Conservation (phyloP, 2,113 vertebrate genomes). For the Scatophagus argus region DNA sequence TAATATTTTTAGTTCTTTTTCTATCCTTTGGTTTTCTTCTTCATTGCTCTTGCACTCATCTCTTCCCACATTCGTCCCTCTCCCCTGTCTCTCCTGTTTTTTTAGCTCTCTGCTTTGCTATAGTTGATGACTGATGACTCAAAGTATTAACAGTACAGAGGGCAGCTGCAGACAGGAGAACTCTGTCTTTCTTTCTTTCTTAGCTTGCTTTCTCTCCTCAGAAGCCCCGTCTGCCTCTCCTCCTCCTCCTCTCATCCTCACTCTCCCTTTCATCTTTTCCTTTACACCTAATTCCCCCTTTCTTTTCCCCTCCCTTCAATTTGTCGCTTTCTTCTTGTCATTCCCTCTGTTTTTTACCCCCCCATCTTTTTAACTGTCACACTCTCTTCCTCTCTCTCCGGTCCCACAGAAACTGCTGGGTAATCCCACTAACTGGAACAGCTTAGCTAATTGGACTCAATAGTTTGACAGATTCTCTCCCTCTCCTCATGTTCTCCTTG, state of each 20-base stretch:
- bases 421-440: constrained; percentile 72
- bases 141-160: constrained; percentile 45
- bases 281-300: constrained; percentile 5
- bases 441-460: constrained; percentile 62
- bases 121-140: constrained; percentile 68
- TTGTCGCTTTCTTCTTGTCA: constrained; percentile 28
- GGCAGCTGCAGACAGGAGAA: constrained; percentile 39
- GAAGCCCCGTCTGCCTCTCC: constrained; percentile 28
- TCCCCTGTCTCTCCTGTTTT: constrained; percentile 42
- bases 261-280: constrained; percentile 24
- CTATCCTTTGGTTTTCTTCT: constrained; percentile 2
- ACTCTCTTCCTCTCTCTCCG: constrained; percentile 13
- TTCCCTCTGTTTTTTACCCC: constrained; percentile 12
- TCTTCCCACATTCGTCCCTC: not conserved
- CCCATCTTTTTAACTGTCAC: constrained; percentile 25
- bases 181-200: constrained; percentile 14
- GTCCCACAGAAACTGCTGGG: constrained; percentile 34
- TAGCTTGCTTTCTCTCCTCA: constrained; percentile 45
- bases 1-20: not conserved
- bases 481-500: constrained; percentile 31
- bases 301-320: not conserved
- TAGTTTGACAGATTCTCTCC: constrained; percentile 58
- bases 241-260: not conserved
- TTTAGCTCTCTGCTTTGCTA: constrained; percentile 46
- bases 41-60: constrained; percentile 24